These are phyloP conservation scores for Chelmon rostratus DNA, from an alignment of 2,797 vertebrate genomes.

Conservation along the genomic window DNA sequence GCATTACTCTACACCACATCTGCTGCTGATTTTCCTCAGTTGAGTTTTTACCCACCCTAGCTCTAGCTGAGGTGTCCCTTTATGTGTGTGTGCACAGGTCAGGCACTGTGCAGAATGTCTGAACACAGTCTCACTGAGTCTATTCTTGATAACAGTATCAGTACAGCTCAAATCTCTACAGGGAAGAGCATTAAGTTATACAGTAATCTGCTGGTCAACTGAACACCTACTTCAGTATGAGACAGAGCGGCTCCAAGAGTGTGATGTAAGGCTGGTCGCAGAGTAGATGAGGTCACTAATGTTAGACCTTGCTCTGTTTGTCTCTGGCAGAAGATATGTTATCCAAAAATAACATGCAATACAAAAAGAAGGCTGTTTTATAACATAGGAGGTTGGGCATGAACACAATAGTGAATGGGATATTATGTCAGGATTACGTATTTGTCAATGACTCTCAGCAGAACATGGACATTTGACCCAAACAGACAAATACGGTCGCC, in stretches of 20 bases:
- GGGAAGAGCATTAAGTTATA: constrained; percentile 44
- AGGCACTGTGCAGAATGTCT: constrained; percentile 28
- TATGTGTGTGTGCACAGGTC: constrained; percentile 29
- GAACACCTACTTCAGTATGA: constrained; percentile 60
- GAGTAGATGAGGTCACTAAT: constrained; percentile 66
- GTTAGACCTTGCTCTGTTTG: constrained; percentile 49
- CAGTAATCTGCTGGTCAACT: constrained; percentile 53
- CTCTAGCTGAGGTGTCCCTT: constrained; percentile 39
- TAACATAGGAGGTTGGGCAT: constrained; percentile 26
- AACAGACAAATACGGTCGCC: constrained; percentile 63
- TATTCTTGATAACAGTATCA: constrained; percentile 48
- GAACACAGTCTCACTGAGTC: constrained; percentile 36
- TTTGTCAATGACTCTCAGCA: constrained; percentile 37
- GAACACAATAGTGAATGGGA: constrained; percentile 46
- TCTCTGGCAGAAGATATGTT: constrained; percentile 31
- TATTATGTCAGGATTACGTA: constrained; percentile 32
- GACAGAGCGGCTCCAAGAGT: constrained; percentile 59
- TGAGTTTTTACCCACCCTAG: constrained; percentile 61
- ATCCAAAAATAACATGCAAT: constrained; percentile 54
- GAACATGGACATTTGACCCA: constrained; percentile 61
- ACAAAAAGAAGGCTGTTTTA: constrained; percentile 50
- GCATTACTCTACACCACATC: constrained; percentile 74
- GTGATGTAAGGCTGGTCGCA: constrained; percentile 51
- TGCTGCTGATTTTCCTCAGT: constrained; percentile 79
- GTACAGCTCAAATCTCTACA: constrained; percentile 36